A percentile compares a stretch with the other conserved stretches of the same genome.
These are phyloP conservation scores for Buathra laborator DNA, from an alignment of 2,888 invertebrate species.

Conservation along the genomic window DNA sequence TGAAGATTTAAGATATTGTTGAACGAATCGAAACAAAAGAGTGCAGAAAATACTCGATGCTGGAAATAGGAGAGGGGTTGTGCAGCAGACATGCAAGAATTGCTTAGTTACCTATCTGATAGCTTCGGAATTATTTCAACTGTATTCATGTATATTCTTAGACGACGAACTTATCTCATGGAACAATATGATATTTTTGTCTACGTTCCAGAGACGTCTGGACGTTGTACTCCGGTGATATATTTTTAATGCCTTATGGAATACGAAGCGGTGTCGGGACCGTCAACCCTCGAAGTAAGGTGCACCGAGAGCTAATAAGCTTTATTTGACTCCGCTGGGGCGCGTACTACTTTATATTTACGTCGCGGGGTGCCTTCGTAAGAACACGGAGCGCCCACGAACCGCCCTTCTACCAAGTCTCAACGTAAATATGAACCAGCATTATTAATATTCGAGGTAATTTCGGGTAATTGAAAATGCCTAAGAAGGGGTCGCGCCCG, in stretches of 20 bases:
- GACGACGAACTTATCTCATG: not conserved
- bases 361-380: conserved; percentile 51
- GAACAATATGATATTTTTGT: not conserved
- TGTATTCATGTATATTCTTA: not conserved
- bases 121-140: not conserved
- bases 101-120: not conserved
- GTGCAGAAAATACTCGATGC: not conserved
- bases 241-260: not conserved
- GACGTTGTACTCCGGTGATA: not conserved
- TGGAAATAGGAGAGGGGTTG: no score
- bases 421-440: conserved; percentile 76
- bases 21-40: not conserved
- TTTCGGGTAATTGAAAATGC: conserved; percentile 79
- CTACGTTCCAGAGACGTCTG: not conserved
- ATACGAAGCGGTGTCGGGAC: conserved; percentile 1
- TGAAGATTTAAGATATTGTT: conserved; percentile 18
- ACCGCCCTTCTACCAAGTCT: conserved; percentile 49
- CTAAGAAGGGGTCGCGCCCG: conserved; percentile 74
- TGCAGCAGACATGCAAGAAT: not conserved
- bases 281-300: conserved; percentile 50
- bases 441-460: conserved; percentile 79
- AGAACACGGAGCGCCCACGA: conserved; percentile 60
- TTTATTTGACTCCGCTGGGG: conserved; percentile 73
- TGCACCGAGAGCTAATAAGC: conserved; percentile 72
- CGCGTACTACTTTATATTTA: conserved; percentile 74